Evolutionary conservation across 2,113 vertebrate species (phyloP), one percentile per base, ranked within the genome.

Genomic region (Atractosteus spatula): DNA sequence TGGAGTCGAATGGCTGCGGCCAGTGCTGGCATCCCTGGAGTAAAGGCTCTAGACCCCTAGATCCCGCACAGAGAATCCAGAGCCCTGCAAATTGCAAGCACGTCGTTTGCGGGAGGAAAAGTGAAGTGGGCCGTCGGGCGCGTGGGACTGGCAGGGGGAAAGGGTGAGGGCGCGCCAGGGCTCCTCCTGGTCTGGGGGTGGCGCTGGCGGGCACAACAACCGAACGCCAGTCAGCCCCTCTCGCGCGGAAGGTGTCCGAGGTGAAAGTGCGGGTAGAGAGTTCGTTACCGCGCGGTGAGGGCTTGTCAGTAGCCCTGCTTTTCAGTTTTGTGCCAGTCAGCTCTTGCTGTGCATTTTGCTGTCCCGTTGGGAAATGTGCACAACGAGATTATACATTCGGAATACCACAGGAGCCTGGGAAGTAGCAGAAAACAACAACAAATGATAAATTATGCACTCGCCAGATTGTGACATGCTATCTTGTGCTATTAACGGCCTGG

Each of bases 301-400:
- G 93, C 92, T 96, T 92, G 94, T 97, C 96, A 97, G 95, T 96
- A 93, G 87, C 86, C 78, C 77, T 83, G 89, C 92, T 90, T 90
- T 92, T 91, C 91, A 91, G 84, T 93, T 93, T 93, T 90, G 91
- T 95, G 92, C 14, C 92, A 93, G 93, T 96, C 94, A 96, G 94
- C 94, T 95, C 92, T 94, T 92, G 93, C 92, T 89, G 89, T 87
- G 92, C 92, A 79, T 94, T 96, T 94, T 95, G 91, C 94, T 89
- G 88, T 90, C 92, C 94, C 92, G 79, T 86, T 92, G 95, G 94
- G 94, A 95, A 95, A 95, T 95, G 95, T 96, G 94, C 91, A 88
- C 92, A 96, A 94, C 92, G 92, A 93, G 92, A 95, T 95, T 94
- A 94, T 96, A 96, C 94, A 94, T 92, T 93, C 89, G 87, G 94